Percentiles rank a stretch among this genome's conserved stretches.
Conservation (phyloP, 2,888 invertebrate species). For the Chloroclysta siterata region DNA sequence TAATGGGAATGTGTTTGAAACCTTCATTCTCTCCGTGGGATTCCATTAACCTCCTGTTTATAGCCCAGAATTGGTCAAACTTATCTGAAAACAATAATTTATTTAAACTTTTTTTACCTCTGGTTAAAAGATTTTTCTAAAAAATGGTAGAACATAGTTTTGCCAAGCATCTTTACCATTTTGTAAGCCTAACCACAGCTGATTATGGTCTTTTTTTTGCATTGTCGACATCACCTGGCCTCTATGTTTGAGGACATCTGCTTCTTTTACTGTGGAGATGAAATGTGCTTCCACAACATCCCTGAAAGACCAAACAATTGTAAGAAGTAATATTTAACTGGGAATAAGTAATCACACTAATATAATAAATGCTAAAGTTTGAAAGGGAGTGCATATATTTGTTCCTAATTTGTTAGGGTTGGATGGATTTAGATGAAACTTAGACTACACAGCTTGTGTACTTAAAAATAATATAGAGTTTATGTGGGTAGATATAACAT, state of each 20-base stretch:
- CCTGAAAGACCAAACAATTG: slow-evolving; percentile 74
- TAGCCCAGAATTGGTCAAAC: slow-evolving; percentile 99
- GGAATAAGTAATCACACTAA: too few species aligned
- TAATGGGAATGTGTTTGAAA: slow-evolving; percentile 95
- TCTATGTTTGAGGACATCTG: slow-evolving; percentile 98
- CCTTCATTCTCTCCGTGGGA: slow-evolving; percentile 90
- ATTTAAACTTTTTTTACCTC: neutral
- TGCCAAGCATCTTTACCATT: slow-evolving; percentile 87
- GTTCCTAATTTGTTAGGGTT: too few species aligned
- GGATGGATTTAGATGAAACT: too few species aligned
- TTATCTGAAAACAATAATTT: slow-evolving; percentile 88
- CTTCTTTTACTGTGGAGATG: slow-evolving; percentile 98
- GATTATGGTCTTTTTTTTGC: slow-evolving; percentile 98
- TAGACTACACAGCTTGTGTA: too few species aligned
- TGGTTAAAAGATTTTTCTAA: too few species aligned
- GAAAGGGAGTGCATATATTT: too few species aligned
- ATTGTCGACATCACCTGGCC: slow-evolving; percentile 95
- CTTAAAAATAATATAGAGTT: too few species aligned
- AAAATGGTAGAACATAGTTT: neutral
- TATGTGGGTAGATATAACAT: too few species aligned
- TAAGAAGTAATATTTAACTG: neutral
- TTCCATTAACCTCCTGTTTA: slow-evolving; percentile 98
- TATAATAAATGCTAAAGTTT: too few species aligned
- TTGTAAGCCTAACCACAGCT: slow-evolving; percentile 96
- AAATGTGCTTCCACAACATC: slow-evolving; percentile 97